phyloP scores from a whole-genome alignment of 2,113 vertebrate genomes.

The Struthidea cinerea region DNA sequence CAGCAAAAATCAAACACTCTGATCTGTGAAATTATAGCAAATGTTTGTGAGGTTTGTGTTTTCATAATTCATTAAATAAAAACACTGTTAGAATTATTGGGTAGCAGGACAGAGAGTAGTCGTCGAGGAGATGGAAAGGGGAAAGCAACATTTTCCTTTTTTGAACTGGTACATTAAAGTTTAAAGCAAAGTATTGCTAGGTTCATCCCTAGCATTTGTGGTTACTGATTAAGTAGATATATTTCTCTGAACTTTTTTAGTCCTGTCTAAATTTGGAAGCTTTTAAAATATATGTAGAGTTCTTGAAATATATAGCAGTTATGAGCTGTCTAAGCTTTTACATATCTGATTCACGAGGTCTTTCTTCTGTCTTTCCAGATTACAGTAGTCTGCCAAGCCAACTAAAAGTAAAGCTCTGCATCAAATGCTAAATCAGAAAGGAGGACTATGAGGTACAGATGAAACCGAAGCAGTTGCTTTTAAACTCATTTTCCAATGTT shows the following conservation, averaged over 20 bases:
- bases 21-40: not conserved
- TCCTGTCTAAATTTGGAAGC: not conserved
- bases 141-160: not conserved
- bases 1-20: not conserved
- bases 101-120: not conserved
- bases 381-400: not conserved
- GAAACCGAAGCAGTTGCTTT: not conserved
- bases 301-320: not conserved
- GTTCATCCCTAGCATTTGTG: not conserved
- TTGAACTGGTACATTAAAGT: not conserved
- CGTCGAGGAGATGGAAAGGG: not conserved
- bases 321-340: not conserved
- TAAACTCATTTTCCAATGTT: not conserved
- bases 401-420: not conserved
- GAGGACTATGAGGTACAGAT: not conserved
- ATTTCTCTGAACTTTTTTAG: not conserved
- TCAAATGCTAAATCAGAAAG: not conserved
- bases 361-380: not conserved
- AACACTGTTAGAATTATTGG: not conserved
- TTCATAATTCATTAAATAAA: not conserved
- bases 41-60: not conserved
- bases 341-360: not conserved
- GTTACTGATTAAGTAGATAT: not conserved
- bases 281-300: not conserved
- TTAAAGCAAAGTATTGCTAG: not conserved